Evolutionary conservation across 1,140 invertebrate genomes (phyloP).

Genomic region (Diorhabda sublineata): DNA sequence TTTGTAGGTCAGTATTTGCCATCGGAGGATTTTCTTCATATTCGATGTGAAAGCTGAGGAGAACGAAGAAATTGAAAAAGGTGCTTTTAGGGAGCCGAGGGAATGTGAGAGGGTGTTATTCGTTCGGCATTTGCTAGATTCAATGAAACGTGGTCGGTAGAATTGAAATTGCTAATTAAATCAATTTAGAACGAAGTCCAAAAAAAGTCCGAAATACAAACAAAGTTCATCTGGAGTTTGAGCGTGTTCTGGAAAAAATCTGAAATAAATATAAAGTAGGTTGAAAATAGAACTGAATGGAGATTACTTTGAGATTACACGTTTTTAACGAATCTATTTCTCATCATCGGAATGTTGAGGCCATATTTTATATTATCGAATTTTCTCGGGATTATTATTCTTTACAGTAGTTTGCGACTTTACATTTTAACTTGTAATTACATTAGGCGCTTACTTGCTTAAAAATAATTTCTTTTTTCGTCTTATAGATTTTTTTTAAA

Average conservation of each 20-base stretch:
- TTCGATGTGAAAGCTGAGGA: slow-evolving; percentile 7
- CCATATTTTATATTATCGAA: no score
- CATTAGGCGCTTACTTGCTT: no score
- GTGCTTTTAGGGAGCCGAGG: background rate
- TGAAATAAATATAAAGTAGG: background rate
- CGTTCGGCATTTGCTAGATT: background rate
- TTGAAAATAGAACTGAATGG: no score
- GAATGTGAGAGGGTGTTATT: background rate
- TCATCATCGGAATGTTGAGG: no score
- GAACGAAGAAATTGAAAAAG: slow-evolving; percentile 2
- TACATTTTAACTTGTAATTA: no score
- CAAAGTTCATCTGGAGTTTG: background rate
- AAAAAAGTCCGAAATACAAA: background rate
- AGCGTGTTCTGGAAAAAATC: background rate
- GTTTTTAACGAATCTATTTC: no score
- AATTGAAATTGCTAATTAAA: background rate
- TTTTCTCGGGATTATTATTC: no score
- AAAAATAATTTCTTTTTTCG: no score
- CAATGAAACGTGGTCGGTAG: background rate
- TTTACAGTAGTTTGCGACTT: no score
- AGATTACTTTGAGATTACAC: no score
- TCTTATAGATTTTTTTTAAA: no score
- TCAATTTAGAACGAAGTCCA: background rate
- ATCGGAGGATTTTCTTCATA: slow-evolving; percentile 11
- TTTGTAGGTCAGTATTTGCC: slow-evolving; percentile 8